These are phyloP conservation scores for Oopsacas minuta DNA, from an alignment of 37 sponge, comb jelly and placozoan genomes.

Conservation along the genomic window DNA sequence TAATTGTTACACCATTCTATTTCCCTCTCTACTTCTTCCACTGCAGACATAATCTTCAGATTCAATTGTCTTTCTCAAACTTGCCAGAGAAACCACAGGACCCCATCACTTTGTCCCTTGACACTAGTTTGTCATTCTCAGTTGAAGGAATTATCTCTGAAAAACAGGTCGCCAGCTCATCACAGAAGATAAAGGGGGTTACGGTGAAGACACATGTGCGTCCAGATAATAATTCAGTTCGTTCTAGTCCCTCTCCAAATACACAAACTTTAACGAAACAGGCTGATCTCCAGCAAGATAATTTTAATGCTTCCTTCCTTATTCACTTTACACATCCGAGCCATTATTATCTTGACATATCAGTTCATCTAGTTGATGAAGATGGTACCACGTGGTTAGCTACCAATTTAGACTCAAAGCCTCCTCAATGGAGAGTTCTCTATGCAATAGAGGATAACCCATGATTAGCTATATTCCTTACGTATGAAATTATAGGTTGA, in stretches of 20 bases:
- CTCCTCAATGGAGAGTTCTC: background rate
- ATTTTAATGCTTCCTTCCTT: background rate
- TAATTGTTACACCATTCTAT: background rate
- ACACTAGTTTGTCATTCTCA: background rate
- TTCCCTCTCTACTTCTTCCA: background rate
- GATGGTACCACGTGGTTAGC: background rate
- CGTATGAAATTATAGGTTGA: no score
- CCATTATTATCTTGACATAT: background rate
- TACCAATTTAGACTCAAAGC: background rate
- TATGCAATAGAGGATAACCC: background rate
- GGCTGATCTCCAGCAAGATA: background rate
- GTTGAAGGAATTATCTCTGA: background rate
- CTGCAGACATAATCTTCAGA: background rate
- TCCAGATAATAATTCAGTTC: background rate
- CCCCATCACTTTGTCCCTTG: background rate
- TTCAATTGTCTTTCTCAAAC: background rate
- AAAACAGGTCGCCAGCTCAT: background rate
- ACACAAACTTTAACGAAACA: background rate
- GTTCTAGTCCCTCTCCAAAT: background rate
- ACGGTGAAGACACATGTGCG: background rate
- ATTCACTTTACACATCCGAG: background rate
- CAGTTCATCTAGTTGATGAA: background rate
- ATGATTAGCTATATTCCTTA: no score
- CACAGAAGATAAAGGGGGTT: background rate
- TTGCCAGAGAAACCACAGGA: background rate